Conservation (phyloP, 2,888 invertebrate genomes). For the Trachelus iudaicus region DNA sequence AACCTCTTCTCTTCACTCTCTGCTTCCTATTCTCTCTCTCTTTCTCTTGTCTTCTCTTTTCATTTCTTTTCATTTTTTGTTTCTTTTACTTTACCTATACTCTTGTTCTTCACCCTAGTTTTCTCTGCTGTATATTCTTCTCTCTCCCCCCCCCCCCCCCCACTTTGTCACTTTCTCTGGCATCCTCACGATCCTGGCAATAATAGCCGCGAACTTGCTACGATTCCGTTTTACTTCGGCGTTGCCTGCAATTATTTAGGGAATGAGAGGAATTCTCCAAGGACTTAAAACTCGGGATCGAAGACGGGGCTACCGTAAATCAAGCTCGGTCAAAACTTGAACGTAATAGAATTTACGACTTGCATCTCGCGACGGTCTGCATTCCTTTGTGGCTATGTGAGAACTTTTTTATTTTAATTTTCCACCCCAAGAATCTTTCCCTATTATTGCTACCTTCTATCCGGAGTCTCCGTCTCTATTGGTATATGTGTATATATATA, state of each 20-base stretch:
- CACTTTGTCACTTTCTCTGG: background rate
- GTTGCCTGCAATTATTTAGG: slow-evolving; percentile 44
- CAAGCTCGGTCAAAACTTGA: background rate
- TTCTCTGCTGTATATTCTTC: background rate
- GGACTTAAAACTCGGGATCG: background rate
- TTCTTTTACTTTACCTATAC: background rate
- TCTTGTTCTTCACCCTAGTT: background rate
- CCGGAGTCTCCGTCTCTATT: background rate
- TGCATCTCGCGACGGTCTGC: background rate
- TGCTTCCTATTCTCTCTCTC: slow-evolving; percentile 7
- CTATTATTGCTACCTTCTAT: background rate
- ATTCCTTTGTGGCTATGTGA: background rate
- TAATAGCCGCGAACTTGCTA: slow-evolving; percentile 48
- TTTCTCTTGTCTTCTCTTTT: slow-evolving; percentile 10
- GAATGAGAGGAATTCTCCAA: slow-evolving; percentile 42
- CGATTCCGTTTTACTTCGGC: slow-evolving; percentile 38
- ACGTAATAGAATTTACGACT: background rate
- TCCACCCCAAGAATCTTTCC: background rate
- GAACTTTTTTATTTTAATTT: background rate
- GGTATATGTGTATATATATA: background rate
- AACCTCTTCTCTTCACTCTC: slow-evolving; percentile 13
- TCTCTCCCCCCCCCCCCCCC: no score
- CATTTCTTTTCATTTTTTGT: background rate
- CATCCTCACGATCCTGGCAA: slow-evolving; percentile 50
- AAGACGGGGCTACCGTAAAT: background rate